Evolutionary conservation across 2,113 vertebrate species (phyloP).

Genomic region (Chelonoidis abingdonii): DNA sequence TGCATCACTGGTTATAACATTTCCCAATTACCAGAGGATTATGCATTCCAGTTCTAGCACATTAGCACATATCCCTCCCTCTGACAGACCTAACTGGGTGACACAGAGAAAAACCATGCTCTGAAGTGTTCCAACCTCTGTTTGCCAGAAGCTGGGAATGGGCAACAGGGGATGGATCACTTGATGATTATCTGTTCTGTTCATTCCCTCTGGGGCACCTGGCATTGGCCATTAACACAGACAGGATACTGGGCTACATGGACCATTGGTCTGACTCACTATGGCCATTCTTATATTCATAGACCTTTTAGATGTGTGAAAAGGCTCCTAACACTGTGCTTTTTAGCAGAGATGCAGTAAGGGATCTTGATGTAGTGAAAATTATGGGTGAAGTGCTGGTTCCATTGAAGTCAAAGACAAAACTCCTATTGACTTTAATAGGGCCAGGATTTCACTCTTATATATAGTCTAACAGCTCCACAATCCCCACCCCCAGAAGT

Average conservation of each 20-base stretch:
- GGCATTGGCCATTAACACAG: too few relatives aligned
- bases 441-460: not conserved
- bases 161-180: too few relatives aligned
- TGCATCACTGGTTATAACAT: not conserved
- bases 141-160: too few relatives aligned
- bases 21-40: not conserved
- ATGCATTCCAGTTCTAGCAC: not conserved
- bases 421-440: not conserved
- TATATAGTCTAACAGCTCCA: not conserved
- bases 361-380: not conserved
- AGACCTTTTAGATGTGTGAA: fast-evolving
- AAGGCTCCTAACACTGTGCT: fast-evolving
- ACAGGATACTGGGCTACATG: too few relatives aligned
- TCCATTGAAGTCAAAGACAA: not conserved
- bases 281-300: too few relatives aligned
- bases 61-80: not conserved
- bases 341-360: fast-evolving
- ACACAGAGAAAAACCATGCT: too few relatives aligned
- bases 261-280: too few relatives aligned
- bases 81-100: fast-evolving
- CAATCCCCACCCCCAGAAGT: not conserved
- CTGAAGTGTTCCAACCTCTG: too few relatives aligned
- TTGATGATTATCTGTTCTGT: too few relatives aligned
- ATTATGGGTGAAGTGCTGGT: not conserved
- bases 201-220: too few relatives aligned